A percentile compares a stretch with the other conserved stretches of the same genome.
Evolutionary conservation across 2,888 invertebrate genomes (phyloP).

Genomic region (Apoda limacodes): DNA sequence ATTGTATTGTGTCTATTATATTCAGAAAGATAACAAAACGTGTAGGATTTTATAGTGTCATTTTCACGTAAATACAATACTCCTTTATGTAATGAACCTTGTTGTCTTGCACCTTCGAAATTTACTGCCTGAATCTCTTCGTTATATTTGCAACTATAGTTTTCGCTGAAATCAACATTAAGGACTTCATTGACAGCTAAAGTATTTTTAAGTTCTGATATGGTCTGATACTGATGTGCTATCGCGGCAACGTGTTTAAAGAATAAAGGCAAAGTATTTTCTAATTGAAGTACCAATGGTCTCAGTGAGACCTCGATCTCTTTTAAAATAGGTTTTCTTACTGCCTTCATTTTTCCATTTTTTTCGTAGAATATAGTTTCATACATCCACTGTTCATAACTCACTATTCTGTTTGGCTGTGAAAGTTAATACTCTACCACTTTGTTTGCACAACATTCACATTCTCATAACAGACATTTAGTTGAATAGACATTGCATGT

Average conservation of each 20-base stretch:
- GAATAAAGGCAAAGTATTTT: too few relatives aligned
- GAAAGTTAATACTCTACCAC: constrained; percentile 14
- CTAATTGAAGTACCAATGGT: too few relatives aligned
- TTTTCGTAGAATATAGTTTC: constrained; percentile 17
- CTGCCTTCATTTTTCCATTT: constrained; percentile 18
- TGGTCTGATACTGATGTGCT: constrained; percentile 14
- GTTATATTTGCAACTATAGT: constrained; percentile 16
- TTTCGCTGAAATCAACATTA: constrained; percentile 16
- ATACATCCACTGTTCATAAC: constrained; percentile 18
- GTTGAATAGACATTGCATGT: too few relatives aligned
- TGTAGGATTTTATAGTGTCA: too few relatives aligned
- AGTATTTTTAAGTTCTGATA: too few relatives aligned
- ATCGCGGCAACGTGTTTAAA: constrained; percentile 13
- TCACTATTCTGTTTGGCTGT: constrained; percentile 10
- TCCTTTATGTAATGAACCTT: constrained; percentile 15
- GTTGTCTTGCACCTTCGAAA: constrained; percentile 18
- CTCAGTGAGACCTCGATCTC: too few relatives aligned
- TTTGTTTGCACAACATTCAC: constrained; percentile 9
- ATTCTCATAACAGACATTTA: too few relatives aligned
- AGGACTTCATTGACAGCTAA: too few relatives aligned
- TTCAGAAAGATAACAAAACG: too few relatives aligned
- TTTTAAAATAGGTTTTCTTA: constrained; percentile 20
- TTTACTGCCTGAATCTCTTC: constrained; percentile 19
- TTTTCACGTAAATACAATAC: constrained; percentile 13
- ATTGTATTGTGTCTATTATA: constrained; percentile 16